These are phyloP conservation scores for Lithophane leautieri DNA, from an alignment of 2,888 invertebrate species.

Conservation along the genomic window DNA sequence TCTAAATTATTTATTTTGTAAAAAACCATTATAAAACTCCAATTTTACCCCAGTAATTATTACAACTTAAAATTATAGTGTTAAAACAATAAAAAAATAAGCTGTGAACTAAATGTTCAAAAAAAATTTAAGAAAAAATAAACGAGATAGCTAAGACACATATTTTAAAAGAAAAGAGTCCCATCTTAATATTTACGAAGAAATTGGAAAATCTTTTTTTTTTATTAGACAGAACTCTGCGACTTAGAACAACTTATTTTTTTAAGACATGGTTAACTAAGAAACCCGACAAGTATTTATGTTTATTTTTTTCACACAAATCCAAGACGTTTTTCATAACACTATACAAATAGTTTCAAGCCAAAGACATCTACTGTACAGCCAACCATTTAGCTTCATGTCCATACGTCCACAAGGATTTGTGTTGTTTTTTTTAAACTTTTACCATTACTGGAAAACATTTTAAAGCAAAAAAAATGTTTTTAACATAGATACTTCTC, in stretches of 20 bases:
- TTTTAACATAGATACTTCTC: slow-evolving; percentile 73
- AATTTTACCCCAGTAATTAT: slow-evolving; percentile 70
- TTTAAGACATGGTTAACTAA: slow-evolving; percentile 84
- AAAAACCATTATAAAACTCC: neutral
- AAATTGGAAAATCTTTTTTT: slow-evolving; percentile 28
- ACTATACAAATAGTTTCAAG: slow-evolving; percentile 84
- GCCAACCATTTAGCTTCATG: slow-evolving; percentile 82
- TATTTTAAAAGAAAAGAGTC: slow-evolving; percentile 62
- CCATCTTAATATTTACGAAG: slow-evolving; percentile 48
- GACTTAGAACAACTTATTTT: slow-evolving; percentile 87
- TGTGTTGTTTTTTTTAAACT: slow-evolving; percentile 27
- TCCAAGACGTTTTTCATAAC: slow-evolving; percentile 69
- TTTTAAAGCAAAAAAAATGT: slow-evolving; percentile 19
- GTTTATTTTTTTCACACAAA: slow-evolving; percentile 64
- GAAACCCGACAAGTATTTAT: slow-evolving; percentile 70
- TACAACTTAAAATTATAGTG: slow-evolving; percentile 78
- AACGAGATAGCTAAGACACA: slow-evolving; percentile 73
- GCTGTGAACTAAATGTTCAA: slow-evolving; percentile 84
- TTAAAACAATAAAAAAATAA: slow-evolving; percentile 85
- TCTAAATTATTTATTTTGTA: neutral
- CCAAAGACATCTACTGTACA: slow-evolving; percentile 87
- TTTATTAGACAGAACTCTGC: slow-evolving; percentile 73
- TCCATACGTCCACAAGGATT: slow-evolving; percentile 63
- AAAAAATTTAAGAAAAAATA: slow-evolving; percentile 67
- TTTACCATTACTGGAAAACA: neutral